Base-by-base conservation (phyloP, 2,113 vertebrate species). In the Campylomormyrus numenius region DNA sequence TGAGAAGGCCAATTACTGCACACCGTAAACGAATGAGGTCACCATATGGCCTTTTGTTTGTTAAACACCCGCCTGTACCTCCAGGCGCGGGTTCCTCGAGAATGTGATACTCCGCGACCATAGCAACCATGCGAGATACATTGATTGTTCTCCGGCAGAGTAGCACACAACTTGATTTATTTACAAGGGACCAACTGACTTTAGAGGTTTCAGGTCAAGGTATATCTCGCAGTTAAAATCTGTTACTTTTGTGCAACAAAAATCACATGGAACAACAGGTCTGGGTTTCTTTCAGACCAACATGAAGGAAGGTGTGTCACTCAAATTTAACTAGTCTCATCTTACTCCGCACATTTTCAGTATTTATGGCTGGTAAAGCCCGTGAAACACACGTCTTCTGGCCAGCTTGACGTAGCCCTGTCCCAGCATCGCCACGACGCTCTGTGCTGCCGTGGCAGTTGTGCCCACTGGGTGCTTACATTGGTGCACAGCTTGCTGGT, bases 401-500 rank as follows among this genome's bases (percentile, higher is more conserved):
- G 13, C 74, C 19, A 42, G 31, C 17, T 19, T 6, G 15, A 42
- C 74, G 24, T 3, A 27, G 42, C 46, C 6, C 11, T 11, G 48
- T 13, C 42, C 45, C 48, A 66, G 42, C 35, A 45, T 45, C 3
- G 31, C 19, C 5, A 58, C 7, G 15, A 50, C 88, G 6, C 13
- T 62, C 6, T 2, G 8, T 42, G 31, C 6, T 19, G 58, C 42
- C 13, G 3, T 46, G 39, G 17, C n/a, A 6, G 5, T 3, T 74
- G 21, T 11, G 42, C 31, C 4, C 39, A 15, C 9, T 42, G 31
- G 85, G n/a, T 58, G 94, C 96, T 94, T 92, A 99, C 98, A 0
- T 98, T 97, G 88, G 93, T 96, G 95, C 98, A 98, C 89, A 95
- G 94, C 90, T 94, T 97, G 96, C 98, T 99, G 93, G 96, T 94